phyloP scores from a whole-genome alignment of 2,113 vertebrate genomes.

The Urocolius indicus region DNA sequence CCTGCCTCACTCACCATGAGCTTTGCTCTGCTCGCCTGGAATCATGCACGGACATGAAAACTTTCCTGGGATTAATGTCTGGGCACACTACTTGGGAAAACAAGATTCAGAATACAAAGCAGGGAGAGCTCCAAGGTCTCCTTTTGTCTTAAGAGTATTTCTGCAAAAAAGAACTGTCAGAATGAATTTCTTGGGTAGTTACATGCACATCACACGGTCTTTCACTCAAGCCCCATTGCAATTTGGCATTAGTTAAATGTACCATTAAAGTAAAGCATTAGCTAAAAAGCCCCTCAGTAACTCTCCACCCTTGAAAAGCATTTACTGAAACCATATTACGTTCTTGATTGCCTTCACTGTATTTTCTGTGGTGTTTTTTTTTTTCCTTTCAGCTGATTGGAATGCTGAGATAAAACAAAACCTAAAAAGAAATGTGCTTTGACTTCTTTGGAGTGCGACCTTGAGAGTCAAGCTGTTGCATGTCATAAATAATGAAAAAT shows the following conservation, averaged over 20 bases:
- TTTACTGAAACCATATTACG: constrained; percentile 16
- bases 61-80: neutral
- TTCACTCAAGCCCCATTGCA: neutral
- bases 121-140: constrained; percentile 3
- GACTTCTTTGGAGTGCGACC: constrained; percentile 27
- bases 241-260: constrained; percentile 59
- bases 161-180: constrained; percentile 3
- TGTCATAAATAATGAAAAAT: constrained; percentile 62
- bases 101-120: neutral
- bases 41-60: neutral
- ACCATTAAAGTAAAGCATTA: constrained; percentile 45
- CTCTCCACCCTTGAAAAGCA: constrained; percentile 46
- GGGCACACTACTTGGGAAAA: neutral
- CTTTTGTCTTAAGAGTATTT: neutral
- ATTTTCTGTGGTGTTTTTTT: constrained; percentile 11
- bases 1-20: neutral
- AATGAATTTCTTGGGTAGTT: constrained; percentile 48
- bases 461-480: constrained; percentile 24
- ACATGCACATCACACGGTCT: neutral
- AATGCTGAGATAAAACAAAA: constrained; percentile 45
- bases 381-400: constrained; percentile 6
- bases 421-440: neutral
- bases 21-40: neutral
- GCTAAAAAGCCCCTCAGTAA: constrained; percentile 37
- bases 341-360: constrained; percentile 21